Base-by-base conservation (phyloP, 1,140 invertebrate genomes). In the Tetraneura akinire region DNA sequence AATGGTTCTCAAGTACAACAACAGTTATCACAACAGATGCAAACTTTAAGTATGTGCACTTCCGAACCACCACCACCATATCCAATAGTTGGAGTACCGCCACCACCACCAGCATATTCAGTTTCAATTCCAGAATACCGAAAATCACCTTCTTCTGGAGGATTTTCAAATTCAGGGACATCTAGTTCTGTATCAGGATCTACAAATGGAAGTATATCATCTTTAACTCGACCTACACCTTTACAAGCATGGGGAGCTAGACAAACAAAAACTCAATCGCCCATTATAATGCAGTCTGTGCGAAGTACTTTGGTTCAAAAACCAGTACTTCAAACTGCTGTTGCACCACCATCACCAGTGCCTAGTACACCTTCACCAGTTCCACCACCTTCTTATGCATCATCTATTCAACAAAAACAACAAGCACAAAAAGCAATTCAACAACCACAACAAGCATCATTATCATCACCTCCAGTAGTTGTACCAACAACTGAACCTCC, bases 251-350 rank as follows among this genome's bases (percentile, higher is more conserved):
- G 91, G 90, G 90, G 92, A n/a, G 91, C 92, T 62, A 88, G 93
- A 57, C 92, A 93, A 84, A 91, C 93, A 21, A 92, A 94, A 83
- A 92, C 91, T 1, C 95, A 97, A 84, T 91, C 94, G 18, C 95
- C 95, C 0, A 94, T 97, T 80, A 96, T 97, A 47, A 97, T 97
- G 95, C 95, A 97, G 85, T 95, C 94, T 29, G 96, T 97, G 1
- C 96, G 96, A 85, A 96, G 94, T 87, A 96, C 94, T 0, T 94
- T 96, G 85, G 95, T 97, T 8, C 94, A 96, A 84, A 97, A 97
- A 86, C 96, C 96, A 0, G 90, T 96, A 1, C 86, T 97, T 51
- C 96, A 97, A 85, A 97, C 95, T 9, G 96, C 96, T 0, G 94
- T 96, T 11, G 95, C 94, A 18, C 95, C 95, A 0, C 91, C 92